Evolutionary conservation across 2,113 vertebrate genomes (phyloP), one percentile per base, ranked within the genome.

Genomic region (Platanista minor): DNA sequence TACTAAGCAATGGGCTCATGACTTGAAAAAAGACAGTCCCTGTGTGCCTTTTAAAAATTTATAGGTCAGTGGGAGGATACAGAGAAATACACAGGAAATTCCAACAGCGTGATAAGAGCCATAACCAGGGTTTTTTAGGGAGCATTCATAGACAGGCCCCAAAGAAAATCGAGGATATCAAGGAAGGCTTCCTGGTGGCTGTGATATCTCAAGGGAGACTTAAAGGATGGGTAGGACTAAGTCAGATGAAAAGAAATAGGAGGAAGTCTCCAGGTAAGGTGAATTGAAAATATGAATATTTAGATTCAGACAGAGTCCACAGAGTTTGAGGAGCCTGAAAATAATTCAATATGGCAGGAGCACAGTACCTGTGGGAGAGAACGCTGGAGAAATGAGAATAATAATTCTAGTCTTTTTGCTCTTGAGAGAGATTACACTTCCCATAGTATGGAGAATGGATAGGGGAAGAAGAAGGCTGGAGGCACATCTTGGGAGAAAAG

Each of bases 121-220:
- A 20, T 84, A n/a, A 25, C n/a, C 29, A 49, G 59, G 36, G 57
- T 11, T 69, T 66, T 86, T n/a, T 13, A 88, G 52, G 46, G 94
- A 74, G 49, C 61, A 31, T 86, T 93, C 33, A n/a, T 15, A 74
- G 46, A 85, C 36, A 87, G 14, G 14, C 33, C 78, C 25, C 46
- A 11, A 23, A 82, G 6, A 77, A 95, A 94, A 91, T 82, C 66
- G 74, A 77, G 43, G 62, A 94, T 90, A 90, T 85, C 71, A 80
- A 77, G 54, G 82, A 87, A 46, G 31, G 2, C 54, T 91, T 95
- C 87, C 43, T 86, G 52, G 33, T 89, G 83, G 49, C 84, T n/a
- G 6, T 77, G 72, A 59, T 66, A 41, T 78, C 0, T 54, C 15
- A 49, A 92, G 36, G 39, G 46, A 95, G 87, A 57, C 13, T 12